These are phyloP conservation scores for Protonemura montana DNA, from an alignment of 2,888 invertebrate species.

Conservation along the genomic window DNA sequence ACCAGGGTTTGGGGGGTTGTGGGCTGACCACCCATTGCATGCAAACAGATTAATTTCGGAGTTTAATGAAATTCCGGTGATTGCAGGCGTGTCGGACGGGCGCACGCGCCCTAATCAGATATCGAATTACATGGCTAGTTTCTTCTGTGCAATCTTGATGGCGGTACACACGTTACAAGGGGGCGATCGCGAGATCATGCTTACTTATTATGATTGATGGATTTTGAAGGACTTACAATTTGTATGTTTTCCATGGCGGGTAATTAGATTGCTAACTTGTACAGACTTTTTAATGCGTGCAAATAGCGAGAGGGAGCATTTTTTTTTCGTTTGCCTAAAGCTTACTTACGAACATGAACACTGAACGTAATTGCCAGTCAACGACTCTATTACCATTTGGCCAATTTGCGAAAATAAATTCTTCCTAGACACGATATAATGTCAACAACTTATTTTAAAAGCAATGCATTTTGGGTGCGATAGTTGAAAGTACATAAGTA, in stretches of 20 bases:
- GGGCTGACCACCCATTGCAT: not conserved
- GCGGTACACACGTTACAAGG: not conserved
- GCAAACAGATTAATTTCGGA: not conserved
- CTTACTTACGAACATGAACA: too few species aligned
- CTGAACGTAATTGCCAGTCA: too few species aligned
- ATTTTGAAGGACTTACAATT: too few species aligned
- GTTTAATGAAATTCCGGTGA: not conserved
- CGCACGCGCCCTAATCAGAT: not conserved
- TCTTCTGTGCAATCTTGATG: not conserved
- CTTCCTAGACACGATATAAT: not conserved
- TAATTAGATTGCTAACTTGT: too few species aligned
- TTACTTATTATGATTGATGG: not conserved
- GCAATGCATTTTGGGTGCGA: too few species aligned
- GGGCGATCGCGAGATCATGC: not conserved
- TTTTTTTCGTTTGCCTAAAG: too few species aligned
- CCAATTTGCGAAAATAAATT: not conserved
- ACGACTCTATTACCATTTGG: not conserved
- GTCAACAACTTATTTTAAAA: not conserved
- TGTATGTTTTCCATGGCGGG: too few species aligned
- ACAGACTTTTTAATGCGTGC: too few species aligned
- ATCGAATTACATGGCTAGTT: not conserved
- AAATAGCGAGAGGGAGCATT: too few species aligned
- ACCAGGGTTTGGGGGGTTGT: not conserved
- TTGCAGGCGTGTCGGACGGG: not conserved
- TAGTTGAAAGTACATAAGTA: too few species aligned